These are phyloP conservation scores for Seriola dumerili DNA, from an alignment of 2,113 vertebrate species.

Conservation along the genomic window DNA sequence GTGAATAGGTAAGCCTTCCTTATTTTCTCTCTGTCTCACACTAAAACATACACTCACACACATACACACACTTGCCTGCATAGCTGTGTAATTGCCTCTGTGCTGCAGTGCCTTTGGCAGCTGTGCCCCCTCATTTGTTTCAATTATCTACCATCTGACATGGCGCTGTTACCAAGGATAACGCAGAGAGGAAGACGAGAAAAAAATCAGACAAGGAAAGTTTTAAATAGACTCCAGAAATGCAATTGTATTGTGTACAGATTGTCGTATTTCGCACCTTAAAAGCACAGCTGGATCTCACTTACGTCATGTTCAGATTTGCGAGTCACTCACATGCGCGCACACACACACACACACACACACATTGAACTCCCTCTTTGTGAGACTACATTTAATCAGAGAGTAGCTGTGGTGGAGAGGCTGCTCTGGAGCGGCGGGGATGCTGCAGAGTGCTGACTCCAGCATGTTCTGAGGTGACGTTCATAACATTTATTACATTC, in stretches of 20 bases:
- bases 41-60: constrained; percentile 11
- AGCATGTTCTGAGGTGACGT: constrained; percentile 47
- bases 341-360: not conserved
- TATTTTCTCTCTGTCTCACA: constrained; percentile 1
- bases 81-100: constrained; percentile 54
- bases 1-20: constrained; percentile 21
- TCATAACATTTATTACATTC: constrained; percentile 23
- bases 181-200: not conserved
- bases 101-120: constrained; percentile 63
- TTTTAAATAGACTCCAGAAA: constrained; percentile 17
- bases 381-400: constrained; percentile 34
- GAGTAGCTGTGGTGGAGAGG: not conserved
- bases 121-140: constrained; percentile 62
- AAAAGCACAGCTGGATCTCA: constrained; percentile 13
- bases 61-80: constrained; percentile 30
- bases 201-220: not conserved
- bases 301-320: constrained; percentile 4
- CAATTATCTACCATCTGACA: constrained; percentile 57
- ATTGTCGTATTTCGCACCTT: constrained; percentile 5
- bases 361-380: not conserved
- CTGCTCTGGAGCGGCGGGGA: constrained; percentile 22
- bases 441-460: constrained; percentile 61
- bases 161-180: constrained; percentile 24
- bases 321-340: not conserved
- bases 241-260: not conserved